These are phyloP conservation scores for Phodopus roborovskii DNA, from an alignment of 2,113 vertebrate species.

Conservation along the genomic window DNA sequence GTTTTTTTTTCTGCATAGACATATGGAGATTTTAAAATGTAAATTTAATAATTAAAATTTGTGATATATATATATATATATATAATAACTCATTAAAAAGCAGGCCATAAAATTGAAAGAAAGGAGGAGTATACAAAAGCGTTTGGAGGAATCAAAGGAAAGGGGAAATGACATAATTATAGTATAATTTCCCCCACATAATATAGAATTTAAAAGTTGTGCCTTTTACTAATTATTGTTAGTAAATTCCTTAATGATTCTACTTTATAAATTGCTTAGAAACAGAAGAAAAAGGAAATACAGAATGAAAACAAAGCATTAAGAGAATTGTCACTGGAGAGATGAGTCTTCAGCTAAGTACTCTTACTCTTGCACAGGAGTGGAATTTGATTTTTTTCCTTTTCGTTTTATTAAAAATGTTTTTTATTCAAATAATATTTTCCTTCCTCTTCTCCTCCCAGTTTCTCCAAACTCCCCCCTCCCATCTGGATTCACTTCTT, in stretches of 20 bases:
- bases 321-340: neutral
- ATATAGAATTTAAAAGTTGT: neutral
- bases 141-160: neutral
- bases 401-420: neutral
- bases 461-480: neutral
- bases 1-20: neutral
- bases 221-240: conserved; percentile 3
- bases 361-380: neutral
- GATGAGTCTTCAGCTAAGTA: neutral
- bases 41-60: neutral
- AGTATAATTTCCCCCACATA: no score
- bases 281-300: neutral
- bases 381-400: neutral
- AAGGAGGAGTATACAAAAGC: neutral
- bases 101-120: neutral
- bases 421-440: neutral
- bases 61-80: neutral
- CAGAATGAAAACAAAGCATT: neutral
- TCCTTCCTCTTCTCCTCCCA: neutral
- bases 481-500: neutral
- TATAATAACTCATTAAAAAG: neutral
- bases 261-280: neutral
- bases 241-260: neutral
- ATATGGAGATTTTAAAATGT: neutral
- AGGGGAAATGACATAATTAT: neutral